Evolutionary conservation across 2,797 vertebrate species (phyloP), one percentile per base, ranked within the genome.

Genomic region (Erethizon dorsatum): DNA sequence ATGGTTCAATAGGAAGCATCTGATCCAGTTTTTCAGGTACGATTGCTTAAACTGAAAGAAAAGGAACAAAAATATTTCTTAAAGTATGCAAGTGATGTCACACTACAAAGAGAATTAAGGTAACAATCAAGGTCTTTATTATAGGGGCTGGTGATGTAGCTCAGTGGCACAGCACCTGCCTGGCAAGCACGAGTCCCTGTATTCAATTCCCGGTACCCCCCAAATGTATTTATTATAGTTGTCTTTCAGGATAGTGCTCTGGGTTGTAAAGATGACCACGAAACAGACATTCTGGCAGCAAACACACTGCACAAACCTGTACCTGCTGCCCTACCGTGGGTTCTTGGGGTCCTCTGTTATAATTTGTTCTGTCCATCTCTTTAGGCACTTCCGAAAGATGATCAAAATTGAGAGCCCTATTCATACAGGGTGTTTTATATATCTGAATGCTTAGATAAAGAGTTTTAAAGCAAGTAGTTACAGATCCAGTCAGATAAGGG

Each of bases 391-490:
- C 59, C 47, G 18, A 96, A 92, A 83, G 54, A 80, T 83, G 50
- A 82, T 84, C 26, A 26, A n/a, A n/a, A n/a, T 45, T 87, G 82
- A 90, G 41, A 91, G 31, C 47, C 54, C 45, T 83, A 54, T 93
- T 86, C 91, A 79, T 77, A 84, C 31, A 84, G 84, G 6, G 1
- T 57, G 9, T 59, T 86, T 82, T 90, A 11, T 91, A 50, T 92
- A 95, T 69, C 78, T 95, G 31, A 10, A 37, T 69, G 13, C n/a
- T 82, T 95, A 17, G 31, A 86, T 57, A 65, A 95, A 91, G 54
- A 77, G 2, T 86, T 97, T 89, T 80, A 85, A 96, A 88, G 50
- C 59, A 88, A 77, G 31, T 85, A 84, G 85, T 78, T 89, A 67
- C 82, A 95, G 26, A 56, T 93, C 14, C 18, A 95, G 26, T 45